Percentiles rank a stretch among this genome's conserved stretches.
These are phyloP conservation scores for Stenchaetothrips biformis DNA, from an alignment of 2,888 invertebrate genomes.

Conservation along the genomic window DNA sequence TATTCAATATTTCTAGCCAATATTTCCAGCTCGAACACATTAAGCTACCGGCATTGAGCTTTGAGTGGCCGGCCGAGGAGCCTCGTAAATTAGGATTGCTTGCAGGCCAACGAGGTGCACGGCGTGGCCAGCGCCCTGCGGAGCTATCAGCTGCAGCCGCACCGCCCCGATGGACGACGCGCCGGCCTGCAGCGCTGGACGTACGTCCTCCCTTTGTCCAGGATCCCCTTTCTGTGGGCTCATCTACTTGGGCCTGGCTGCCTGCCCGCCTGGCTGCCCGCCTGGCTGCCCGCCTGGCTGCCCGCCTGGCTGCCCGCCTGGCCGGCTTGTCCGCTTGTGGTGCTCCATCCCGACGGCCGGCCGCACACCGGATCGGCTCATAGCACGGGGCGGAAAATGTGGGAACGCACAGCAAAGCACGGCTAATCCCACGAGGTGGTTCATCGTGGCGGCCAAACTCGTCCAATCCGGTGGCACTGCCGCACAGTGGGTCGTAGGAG, in stretches of 20 bases:
- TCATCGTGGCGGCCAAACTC: too few species aligned
- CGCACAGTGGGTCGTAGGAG: too few species aligned
- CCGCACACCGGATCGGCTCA: too few species aligned
- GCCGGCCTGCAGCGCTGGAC: neutral
- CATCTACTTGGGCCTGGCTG: neutral
- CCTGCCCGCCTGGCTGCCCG: neutral
- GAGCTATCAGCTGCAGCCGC: slow-evolving; percentile 4
- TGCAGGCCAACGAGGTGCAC: neutral
- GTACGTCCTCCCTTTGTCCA: neutral
- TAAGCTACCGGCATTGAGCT: neutral
- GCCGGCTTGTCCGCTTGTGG: too few species aligned
- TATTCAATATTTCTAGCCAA: too few species aligned
- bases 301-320: neutral
- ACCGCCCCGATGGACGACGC: too few species aligned
- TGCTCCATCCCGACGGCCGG: too few species aligned
- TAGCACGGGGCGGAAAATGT: too few species aligned
- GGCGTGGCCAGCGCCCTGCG: neutral
- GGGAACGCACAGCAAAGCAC: too few species aligned
- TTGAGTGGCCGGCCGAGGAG: neutral
- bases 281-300: neutral
- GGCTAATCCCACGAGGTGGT: too few species aligned
- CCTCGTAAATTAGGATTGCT: slow-evolving; percentile 11
- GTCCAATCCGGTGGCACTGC: too few species aligned
- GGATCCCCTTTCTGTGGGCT: neutral
- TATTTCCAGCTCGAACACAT: too few species aligned